Evolutionary conservation across 2,113 vertebrate genomes (phyloP).

Genomic region (Oreochromis tanganicae): DNA sequence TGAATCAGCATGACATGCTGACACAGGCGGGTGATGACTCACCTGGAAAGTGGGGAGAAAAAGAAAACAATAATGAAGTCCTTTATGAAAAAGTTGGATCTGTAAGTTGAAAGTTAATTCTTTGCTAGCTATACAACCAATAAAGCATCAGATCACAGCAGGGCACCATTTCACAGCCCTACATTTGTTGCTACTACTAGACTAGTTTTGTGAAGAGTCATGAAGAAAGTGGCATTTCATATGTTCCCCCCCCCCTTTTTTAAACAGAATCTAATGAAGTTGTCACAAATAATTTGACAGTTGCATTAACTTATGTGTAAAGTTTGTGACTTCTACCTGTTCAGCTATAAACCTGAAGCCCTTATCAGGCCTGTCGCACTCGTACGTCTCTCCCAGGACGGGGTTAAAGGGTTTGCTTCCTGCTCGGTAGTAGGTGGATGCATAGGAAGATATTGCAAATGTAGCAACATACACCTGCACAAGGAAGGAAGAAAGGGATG

Average conservation of each 20-base stretch:
- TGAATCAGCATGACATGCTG: conserved; percentile 96
- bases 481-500: background rate
- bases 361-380: conserved; percentile 87
- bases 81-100: background rate
- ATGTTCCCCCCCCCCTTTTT: background rate
- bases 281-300: background rate
- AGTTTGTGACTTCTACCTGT: conserved; percentile 74
- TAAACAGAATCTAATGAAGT: background rate
- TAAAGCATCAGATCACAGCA: background rate
- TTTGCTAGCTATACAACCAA: background rate
- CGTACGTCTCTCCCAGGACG: conserved; percentile 93
- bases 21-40: conserved; percentile 98
- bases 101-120: background rate
- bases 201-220: background rate
- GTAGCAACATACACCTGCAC: conserved; percentile 89
- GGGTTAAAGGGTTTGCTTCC: conserved; percentile 98
- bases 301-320: background rate
- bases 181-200: background rate
- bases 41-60: conserved; percentile 71
- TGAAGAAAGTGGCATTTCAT: background rate
- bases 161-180: background rate
- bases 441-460: conserved; percentile 89
- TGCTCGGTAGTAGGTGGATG: conserved; percentile 85
- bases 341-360: conserved; percentile 91
- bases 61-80: background rate